Conservation (phyloP, 2,888 invertebrate genomes). For the Augochlorella aurata region DNA sequence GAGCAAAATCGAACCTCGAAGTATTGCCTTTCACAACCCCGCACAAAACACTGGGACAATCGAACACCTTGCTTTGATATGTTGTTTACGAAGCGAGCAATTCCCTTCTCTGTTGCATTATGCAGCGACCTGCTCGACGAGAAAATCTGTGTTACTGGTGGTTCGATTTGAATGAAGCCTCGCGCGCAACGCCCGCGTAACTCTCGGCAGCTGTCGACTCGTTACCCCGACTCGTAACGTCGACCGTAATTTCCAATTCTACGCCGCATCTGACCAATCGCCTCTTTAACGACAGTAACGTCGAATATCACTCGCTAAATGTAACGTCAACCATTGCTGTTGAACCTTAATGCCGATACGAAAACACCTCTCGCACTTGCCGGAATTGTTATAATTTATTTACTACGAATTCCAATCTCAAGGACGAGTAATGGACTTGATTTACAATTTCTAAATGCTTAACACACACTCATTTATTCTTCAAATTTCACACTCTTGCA, state of each 20-base stretch:
- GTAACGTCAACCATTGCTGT: neutral
- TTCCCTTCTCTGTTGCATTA: conserved; percentile 37
- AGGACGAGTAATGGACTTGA: too few species aligned
- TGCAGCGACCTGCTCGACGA: conserved; percentile 18
- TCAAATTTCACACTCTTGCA: too few species aligned
- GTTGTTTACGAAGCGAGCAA: conserved; percentile 50
- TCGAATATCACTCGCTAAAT: neutral
- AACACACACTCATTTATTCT: too few species aligned
- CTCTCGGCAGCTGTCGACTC: neutral
- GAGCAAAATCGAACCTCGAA: conserved; percentile 43
- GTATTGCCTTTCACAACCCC: conserved; percentile 50
- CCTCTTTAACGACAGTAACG: neutral
- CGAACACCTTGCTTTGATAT: conserved; percentile 47
- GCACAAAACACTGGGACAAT: conserved; percentile 31
- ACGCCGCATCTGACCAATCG: neutral
- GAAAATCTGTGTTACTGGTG: conserved; percentile 33
- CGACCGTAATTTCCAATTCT: conserved; percentile 8
- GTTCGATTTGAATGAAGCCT: conserved; percentile 41
- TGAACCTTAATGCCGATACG: too few species aligned
- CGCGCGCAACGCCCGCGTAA: neutral
- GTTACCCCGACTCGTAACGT: neutral
- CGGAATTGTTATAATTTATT: too few species aligned
- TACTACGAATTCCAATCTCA: too few species aligned
- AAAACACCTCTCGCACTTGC: neutral
- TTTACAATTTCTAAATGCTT: too few species aligned